A percentile compares a stretch with the other conserved stretches of the same genome.
Conservation (phyloP, 2,113 vertebrate genomes). For the Alethe diademata region DNA sequence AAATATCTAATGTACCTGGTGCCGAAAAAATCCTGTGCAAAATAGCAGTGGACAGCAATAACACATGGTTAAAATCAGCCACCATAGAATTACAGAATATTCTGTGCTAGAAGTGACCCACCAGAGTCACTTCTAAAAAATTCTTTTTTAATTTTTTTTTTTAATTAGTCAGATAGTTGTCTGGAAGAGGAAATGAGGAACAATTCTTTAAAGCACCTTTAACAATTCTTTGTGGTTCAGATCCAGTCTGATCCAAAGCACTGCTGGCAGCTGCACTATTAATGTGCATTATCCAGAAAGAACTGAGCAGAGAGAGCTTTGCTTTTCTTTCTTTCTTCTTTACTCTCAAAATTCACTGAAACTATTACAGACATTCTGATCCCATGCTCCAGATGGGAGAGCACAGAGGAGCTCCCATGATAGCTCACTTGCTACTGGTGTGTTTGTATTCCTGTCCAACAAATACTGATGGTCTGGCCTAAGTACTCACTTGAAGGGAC, state of each 20-base stretch:
- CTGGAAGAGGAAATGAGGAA: not conserved
- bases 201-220: not conserved
- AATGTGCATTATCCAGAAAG: not conserved
- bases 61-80: not conserved
- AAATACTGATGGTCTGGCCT: not conserved
- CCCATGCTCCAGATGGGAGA: not conserved
- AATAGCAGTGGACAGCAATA: not conserved
- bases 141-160: not conserved
- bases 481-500: not conserved
- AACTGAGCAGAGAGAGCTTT: not conserved
- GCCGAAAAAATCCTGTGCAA: not conserved
- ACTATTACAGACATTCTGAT: not conserved
- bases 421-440: not conserved
- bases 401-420: not conserved
- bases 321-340: not conserved
- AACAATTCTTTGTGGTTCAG: not conserved
- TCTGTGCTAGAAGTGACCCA: not conserved
- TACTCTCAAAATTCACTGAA: not conserved
- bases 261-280: not conserved
- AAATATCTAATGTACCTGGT: not conserved
- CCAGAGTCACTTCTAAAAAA: not conserved
- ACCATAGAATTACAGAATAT: not conserved
- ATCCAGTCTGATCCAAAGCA: not conserved
- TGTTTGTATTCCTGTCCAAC: not conserved
- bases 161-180: not conserved